A percentile compares a stretch with the other conserved stretches of the same genome.
Conservation (phyloP, 1,140 invertebrate genomes). For the Pentalonia nigronervosa region DNA sequence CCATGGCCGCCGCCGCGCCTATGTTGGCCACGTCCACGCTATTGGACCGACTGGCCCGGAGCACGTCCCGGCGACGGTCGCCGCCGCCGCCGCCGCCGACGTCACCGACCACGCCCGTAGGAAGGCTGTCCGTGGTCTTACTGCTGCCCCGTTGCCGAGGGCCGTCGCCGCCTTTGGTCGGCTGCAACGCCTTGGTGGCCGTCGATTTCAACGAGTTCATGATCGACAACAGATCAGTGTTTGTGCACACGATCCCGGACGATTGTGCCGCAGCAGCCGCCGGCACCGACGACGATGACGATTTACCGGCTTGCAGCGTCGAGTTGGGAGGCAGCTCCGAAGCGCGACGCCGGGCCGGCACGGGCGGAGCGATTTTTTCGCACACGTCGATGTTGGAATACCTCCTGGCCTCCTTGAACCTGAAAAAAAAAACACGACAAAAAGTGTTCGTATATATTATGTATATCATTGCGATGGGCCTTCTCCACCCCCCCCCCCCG, state of each 20-base stretch:
- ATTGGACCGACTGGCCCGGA: constrained; percentile 76
- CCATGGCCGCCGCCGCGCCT: constrained; percentile 66
- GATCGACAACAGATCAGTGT: constrained; percentile 80
- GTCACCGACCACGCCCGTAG: constrained; percentile 63
- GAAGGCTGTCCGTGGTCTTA: constrained; percentile 61
- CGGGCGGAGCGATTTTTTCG: constrained; percentile 63
- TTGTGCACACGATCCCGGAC: constrained; percentile 76
- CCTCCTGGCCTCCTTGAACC: constrained; percentile 59
- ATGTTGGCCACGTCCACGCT: constrained; percentile 82
- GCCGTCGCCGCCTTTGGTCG: constrained; percentile 60
- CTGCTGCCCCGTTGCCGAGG: constrained; percentile 60
- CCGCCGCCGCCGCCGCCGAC: constrained; percentile 60
- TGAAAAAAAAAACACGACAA: neutral
- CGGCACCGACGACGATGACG: neutral
- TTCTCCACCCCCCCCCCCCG: too few relatives aligned
- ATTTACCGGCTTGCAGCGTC: neutral
- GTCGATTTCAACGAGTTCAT: constrained; percentile 78
- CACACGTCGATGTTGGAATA: constrained; percentile 60
- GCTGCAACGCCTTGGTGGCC: constrained; percentile 62
- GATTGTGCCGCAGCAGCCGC: neutral
- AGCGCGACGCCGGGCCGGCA: constrained; percentile 62
- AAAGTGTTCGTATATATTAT: neutral
- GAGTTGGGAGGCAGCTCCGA: constrained; percentile 59
- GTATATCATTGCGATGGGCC: too few relatives aligned
- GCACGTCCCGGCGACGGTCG: constrained; percentile 66